Evolutionary conservation across 2,797 vertebrate genomes (phyloP).

Genomic region (Rhinophrynus dorsalis): DNA sequence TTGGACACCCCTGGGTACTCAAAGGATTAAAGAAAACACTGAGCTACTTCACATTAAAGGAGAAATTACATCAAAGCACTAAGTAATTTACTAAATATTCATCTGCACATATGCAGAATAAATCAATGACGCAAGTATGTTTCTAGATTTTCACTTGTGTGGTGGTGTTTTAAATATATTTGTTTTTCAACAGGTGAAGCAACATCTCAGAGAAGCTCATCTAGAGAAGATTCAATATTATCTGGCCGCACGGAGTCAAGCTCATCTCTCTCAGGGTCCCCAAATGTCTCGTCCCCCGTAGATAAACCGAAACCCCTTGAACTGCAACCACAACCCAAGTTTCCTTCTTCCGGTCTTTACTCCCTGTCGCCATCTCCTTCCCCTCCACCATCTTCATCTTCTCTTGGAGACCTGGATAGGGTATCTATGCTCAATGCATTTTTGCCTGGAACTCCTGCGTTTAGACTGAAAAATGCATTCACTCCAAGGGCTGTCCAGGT

Average conservation of each 20-base stretch:
- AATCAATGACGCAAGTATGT: no score
- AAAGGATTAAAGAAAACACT: no score
- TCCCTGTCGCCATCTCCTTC: slow-evolving; percentile 36
- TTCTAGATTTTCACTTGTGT: no score
- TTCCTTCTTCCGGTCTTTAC: slow-evolving; percentile 37
- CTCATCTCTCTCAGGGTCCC: slow-evolving; percentile 57
- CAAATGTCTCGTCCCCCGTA: slow-evolving; percentile 47
- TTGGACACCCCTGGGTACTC: no score
- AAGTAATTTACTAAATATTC: no score
- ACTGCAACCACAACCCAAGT: slow-evolving; percentile 33
- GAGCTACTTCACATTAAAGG: no score
- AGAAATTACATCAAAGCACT: no score
- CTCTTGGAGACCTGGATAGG: slow-evolving; percentile 48
- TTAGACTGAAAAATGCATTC: slow-evolving; percentile 55
- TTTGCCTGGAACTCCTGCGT: slow-evolving; percentile 10
- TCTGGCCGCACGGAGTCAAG: slow-evolving; percentile 36
- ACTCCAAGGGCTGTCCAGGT: slow-evolving; percentile 56
- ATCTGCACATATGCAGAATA: no score
- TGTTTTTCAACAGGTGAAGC: slow-evolving; percentile 63
- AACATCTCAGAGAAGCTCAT: slow-evolving; percentile 56
- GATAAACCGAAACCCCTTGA: slow-evolving; percentile 54
- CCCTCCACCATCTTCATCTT: slow-evolving; percentile 36
- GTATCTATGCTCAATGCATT: slow-evolving; percentile 47
- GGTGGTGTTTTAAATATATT: no score
- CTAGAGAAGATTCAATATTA: slow-evolving; percentile 52